Evolutionary conservation across 2,797 vertebrate species (phyloP).

Genomic region (Rousettus madagascariensis): DNA sequence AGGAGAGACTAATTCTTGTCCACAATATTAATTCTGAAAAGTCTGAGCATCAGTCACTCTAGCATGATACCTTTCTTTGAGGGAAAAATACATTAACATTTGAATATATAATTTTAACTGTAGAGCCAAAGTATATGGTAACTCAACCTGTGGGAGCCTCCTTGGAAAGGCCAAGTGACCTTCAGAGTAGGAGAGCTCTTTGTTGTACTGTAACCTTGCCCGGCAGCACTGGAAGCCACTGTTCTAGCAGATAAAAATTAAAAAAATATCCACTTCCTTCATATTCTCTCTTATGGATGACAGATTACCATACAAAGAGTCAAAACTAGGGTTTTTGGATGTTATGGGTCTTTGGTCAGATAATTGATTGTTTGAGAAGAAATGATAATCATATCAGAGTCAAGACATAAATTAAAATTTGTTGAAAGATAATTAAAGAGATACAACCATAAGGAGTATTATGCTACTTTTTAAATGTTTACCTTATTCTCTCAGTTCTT

Average conservation of each 20-base stretch:
- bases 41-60: neutral
- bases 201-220: too few species aligned
- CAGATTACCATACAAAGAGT: neutral
- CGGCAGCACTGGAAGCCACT: neutral
- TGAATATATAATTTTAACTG: neutral
- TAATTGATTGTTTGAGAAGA: neutral
- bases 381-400: neutral
- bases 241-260: neutral
- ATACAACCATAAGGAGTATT: too few species aligned
- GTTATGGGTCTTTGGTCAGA: neutral
- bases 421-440: neutral
- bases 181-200: neutral
- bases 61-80: neutral
- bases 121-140: neutral
- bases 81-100: too few species aligned
- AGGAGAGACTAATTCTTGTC: neutral
- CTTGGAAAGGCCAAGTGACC: neutral
- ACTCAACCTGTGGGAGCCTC: rapidly evolving
- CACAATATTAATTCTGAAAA: neutral
- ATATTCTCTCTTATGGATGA: neutral
- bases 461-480: neutral
- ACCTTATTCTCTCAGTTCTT: neutral
- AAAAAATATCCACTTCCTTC: neutral
- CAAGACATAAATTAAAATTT: neutral
- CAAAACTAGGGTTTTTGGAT: neutral